Base-by-base conservation (phyloP, 1,140 invertebrate species). In the Drosophila tsacasi region DNA sequence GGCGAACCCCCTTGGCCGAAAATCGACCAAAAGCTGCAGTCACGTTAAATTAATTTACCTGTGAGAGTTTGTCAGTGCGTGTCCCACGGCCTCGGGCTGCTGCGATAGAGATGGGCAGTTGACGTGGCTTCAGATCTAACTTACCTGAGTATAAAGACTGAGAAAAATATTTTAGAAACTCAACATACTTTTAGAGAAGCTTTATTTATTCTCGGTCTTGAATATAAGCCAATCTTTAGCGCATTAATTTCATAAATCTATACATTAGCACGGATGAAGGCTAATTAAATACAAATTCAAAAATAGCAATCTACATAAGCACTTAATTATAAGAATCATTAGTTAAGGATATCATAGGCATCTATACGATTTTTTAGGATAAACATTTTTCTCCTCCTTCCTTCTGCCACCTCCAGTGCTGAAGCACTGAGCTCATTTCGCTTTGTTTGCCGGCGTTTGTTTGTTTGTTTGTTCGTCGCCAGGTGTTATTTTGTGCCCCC, bases 31-130 rank as follows among this genome's bases (percentile, higher is more conserved):
- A 78, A 84, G 82, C 85, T 89, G 71, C 81, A 90, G 85, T 89
- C 85, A 90, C 85, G 85, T 89, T 89, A 89, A 89, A 89, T 89
- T 89, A 89, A 89, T 89, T 89, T 89, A 90, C 85, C 78, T 73
- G 55, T 54, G 76, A 47, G 52, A 46, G 64, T 37, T 50, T 75
- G 68, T 57, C 47, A 25, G 71, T 55, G 52, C 61, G 47, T 71
- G 58, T 47, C 27, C 23, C 44, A 46, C 64, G 46, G 49, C 49
- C 64, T 19, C 23, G 37, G 73, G 49, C 47, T 8, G 7, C 21
- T 17, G 35, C 35, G 25, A 30, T 78, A 58, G 64, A 40, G 75
- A 69, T 78, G 75, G 52, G 8, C 39, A 54, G 10, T 12, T 55
- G 21, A 23, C 8, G 2, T 35, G 30, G 5, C 15, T 55, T 23